These are phyloP conservation scores for Plecturocebus donacophilus DNA, from an alignment of 2,113 vertebrate species.

Conservation along the genomic window DNA sequence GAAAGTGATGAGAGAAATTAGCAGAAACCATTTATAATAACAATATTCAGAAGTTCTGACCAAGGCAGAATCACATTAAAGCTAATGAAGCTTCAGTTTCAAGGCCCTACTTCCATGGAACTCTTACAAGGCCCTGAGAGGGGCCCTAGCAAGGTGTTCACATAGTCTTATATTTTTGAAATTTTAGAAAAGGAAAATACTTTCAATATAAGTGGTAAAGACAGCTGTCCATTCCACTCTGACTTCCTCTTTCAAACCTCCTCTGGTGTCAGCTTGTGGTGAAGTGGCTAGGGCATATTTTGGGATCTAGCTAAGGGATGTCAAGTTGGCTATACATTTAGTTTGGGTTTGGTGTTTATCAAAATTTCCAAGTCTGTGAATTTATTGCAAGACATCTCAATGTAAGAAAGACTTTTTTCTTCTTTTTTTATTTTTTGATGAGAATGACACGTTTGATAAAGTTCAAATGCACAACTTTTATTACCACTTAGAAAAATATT, in stretches of 20 bases:
- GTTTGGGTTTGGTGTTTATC: background rate
- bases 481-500: conserved; percentile 11
- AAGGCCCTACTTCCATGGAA: background rate
- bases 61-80: background rate
- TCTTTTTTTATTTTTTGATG: background rate
- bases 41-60: background rate
- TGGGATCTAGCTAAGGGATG: background rate
- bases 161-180: background rate
- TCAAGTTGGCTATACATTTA: background rate
- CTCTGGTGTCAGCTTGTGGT: background rate
- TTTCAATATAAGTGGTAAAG: background rate
- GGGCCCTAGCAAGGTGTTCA: background rate
- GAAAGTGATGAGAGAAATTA: background rate
- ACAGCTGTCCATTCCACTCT: background rate
- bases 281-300: background rate
- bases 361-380: background rate
- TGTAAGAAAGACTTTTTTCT: background rate
- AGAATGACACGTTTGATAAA: conserved; percentile 1
- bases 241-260: background rate
- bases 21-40: conserved; percentile 1
- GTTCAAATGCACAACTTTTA: background rate
- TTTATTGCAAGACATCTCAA: background rate
- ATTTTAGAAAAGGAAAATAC: background rate
- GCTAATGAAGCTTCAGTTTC: background rate
- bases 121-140: background rate